Base-by-base conservation (phyloP, 1,140 invertebrate species). In the Scaptomyza montana region DNA sequence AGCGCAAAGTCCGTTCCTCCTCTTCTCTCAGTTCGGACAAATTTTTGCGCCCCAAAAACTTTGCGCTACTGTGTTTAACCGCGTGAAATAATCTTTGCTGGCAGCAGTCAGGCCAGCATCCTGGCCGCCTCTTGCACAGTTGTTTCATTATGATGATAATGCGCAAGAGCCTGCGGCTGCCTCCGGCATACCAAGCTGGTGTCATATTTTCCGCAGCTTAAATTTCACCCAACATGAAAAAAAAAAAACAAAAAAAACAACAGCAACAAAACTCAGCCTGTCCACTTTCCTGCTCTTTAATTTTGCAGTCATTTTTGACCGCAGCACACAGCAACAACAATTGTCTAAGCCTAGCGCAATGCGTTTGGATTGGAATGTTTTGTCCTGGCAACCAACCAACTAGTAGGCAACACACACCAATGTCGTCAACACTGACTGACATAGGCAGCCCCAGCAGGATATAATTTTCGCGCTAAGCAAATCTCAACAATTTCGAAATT, bases 121-220 rank as follows among this genome's bases (percentile, higher is more conserved):
- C 45, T 45, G 30, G 39, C 28, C 10, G 33, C 6, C 13, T 25
- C 36, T 13, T 39, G 12, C 5, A 25, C 21, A 47, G 54, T 60
- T 54, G 69, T 79, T 87, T 89, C 84, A 87, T 89, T 87, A 78
- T 80, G 79, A 77, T 81, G 79, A 89, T 80, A 89, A 89, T 89
- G 68, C 84, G 84, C 82, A 80, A 80, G 33, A 78, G 47, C 77
- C 84, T 63, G 68, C 69, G 80, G 84, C 73, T 36, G 33, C 64
- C 72, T 59, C 54, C 62, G 46, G 53, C 68, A 74, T 61, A 36
- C 66, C 64, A 69, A 71, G 66, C 87, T 84, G 84, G 85, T 89
- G 84, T 89, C 84, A 89, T 77, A 89, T 89, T 89, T 89, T 89
- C 85, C 80, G 85, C 80, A 89, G 84, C 84, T 89, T 89, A 84